Evolutionary conservation across 2,113 vertebrate genomes (phyloP).

Genomic region (Leptobrachium leishanense): DNA sequence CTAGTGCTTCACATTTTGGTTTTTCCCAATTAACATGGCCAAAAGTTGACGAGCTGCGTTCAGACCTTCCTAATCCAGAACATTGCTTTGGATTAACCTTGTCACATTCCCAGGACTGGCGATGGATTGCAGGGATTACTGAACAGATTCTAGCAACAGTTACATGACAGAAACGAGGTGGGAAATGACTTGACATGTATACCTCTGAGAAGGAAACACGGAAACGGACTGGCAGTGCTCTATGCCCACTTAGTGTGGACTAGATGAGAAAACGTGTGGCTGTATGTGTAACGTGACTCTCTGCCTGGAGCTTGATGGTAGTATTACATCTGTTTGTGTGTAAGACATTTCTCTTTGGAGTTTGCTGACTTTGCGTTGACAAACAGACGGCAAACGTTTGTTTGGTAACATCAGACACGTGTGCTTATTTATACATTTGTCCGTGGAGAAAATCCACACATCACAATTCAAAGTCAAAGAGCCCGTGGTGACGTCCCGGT

Average conservation of each 20-base stretch:
- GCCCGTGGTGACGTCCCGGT: no score
- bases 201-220: slow-evolving; percentile 22
- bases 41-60: no score
- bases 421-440: background rate
- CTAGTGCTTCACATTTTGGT: no score
- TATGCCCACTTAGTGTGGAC: slow-evolving; percentile 8
- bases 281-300: slow-evolving; percentile 12
- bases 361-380: background rate
- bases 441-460: no score
- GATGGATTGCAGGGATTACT: background rate
- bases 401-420: slow-evolving; percentile 7
- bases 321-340: slow-evolving; percentile 23
- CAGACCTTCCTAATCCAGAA: no score
- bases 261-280: background rate
- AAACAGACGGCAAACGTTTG: slow-evolving; percentile 35
- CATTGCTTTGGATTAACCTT: no score
- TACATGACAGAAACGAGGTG: slow-evolving; percentile 16
- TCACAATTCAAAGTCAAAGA: no score
- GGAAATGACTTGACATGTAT: slow-evolving; percentile 33
- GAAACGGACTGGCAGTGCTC: slow-evolving; percentile 10
- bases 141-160: slow-evolving; percentile 4
- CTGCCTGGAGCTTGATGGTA: background rate
- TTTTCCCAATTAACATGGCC: no score
- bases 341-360: slow-evolving; percentile 1
- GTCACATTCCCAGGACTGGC: no score